These are phyloP conservation scores for Gallinago media DNA, from an alignment of 2,113 vertebrate species.

Conservation along the genomic window DNA sequence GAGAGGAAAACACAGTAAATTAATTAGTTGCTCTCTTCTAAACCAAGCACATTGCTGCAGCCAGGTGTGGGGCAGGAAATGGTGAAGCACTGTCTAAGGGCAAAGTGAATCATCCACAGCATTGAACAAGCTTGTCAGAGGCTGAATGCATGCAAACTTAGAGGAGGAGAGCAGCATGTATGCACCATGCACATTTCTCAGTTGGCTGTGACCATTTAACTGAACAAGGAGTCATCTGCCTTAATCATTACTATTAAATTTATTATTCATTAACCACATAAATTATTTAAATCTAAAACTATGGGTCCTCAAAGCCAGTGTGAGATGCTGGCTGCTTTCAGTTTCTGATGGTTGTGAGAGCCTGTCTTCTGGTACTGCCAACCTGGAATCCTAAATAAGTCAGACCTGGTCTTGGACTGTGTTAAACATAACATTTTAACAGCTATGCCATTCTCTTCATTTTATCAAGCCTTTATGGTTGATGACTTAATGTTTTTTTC, in stretches of 20 bases:
- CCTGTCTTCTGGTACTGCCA: neutral
- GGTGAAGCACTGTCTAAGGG: neutral
- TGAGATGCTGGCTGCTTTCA: neutral
- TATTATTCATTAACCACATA: constrained; percentile 64
- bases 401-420: neutral
- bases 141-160: neutral
- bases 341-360: neutral
- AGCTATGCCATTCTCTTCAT: neutral
- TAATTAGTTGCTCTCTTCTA: neutral
- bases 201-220: constrained; percentile 36
- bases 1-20: neutral
- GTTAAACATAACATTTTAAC: neutral
- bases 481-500: neutral
- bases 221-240: constrained; percentile 47
- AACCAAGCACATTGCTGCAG: neutral
- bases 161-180: neutral
- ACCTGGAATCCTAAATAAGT: neutral
- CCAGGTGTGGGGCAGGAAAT: neutral
- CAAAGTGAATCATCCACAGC: neutral
- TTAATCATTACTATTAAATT: constrained; percentile 69
- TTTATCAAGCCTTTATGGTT: neutral
- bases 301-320: neutral
- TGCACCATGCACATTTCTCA: neutral
- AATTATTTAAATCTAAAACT: constrained; percentile 44
- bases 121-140: neutral